Evolutionary conservation across 2,888 invertebrate species (phyloP).

Genomic region (Physocephala rufipes): DNA sequence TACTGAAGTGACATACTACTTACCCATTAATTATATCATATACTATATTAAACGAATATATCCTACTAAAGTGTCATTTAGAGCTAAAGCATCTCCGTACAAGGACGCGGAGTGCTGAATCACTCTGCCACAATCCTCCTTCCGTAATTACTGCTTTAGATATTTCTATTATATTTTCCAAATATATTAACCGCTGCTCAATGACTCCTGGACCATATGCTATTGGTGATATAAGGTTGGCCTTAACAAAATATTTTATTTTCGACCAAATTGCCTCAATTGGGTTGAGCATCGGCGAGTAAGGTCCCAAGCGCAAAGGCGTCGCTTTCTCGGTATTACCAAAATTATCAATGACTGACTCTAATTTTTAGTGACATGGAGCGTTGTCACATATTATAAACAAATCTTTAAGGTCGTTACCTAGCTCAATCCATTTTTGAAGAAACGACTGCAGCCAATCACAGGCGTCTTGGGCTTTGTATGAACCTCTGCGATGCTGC

Average conservation of each 20-base stretch:
- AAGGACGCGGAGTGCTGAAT: too few species aligned
- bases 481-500: neutral
- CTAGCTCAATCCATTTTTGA: neutral
- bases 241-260: constrained; percentile 24
- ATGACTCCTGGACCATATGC: constrained; percentile 22
- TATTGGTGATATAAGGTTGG: constrained; percentile 9
- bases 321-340: too few species aligned
- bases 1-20: too few species aligned
- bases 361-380: neutral
- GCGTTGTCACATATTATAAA: constrained; percentile 11
- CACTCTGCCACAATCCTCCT: too few species aligned
- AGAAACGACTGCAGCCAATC: constrained; percentile 6
- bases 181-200: constrained; percentile 17
- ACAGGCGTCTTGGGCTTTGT: neutral
- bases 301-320: constrained; percentile 17
- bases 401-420: constrained; percentile 2
- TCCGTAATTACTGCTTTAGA: neutral
- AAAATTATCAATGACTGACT: constrained; percentile 18
- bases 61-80: too few species aligned
- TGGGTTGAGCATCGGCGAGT: constrained; percentile 22
- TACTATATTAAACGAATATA: too few species aligned
- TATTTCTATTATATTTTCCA: constrained; percentile 22
- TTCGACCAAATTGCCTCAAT: constrained; percentile 8
- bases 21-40: too few species aligned
- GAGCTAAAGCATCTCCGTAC: too few species aligned